These are phyloP conservation scores for Pseudomyrmex flavicornis DNA, from an alignment of 1,140 invertebrate genomes.

Conservation along the genomic window DNA sequence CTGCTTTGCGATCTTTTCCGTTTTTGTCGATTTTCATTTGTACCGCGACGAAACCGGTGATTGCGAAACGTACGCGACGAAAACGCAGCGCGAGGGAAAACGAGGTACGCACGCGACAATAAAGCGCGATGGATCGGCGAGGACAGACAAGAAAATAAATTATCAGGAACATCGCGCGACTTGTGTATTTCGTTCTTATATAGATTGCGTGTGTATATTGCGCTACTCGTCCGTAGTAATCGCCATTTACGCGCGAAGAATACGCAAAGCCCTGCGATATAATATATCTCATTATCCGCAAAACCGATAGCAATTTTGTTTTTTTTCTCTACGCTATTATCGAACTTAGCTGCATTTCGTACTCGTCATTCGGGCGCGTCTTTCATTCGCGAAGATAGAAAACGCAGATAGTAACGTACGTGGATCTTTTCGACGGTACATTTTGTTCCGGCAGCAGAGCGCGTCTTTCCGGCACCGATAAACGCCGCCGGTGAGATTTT, in stretches of 20 bases:
- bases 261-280: too few relatives aligned
- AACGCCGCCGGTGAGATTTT: background rate
- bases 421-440: background rate
- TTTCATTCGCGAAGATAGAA: constrained; percentile 2
- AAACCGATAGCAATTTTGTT: background rate
- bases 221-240: background rate
- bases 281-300: background rate
- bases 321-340: background rate
- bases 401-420: background rate
- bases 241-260: too few relatives aligned
- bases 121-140: background rate
- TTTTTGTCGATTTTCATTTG: constrained; percentile 43
- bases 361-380: constrained; percentile 1
- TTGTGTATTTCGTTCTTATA: background rate
- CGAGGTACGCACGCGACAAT: constrained; percentile 25
- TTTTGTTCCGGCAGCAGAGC: background rate
- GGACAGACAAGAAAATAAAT: background rate
- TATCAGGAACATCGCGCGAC: background rate
- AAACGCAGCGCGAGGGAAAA: constrained; percentile 32
- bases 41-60: constrained; percentile 4
- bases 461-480: background rate
- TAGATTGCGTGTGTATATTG: background rate
- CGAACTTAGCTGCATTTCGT: background rate
- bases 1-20: constrained; percentile 14
- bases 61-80: background rate